Evolutionary conservation across 2,113 vertebrate genomes (phyloP).

Genomic region (Jacana jacana): DNA sequence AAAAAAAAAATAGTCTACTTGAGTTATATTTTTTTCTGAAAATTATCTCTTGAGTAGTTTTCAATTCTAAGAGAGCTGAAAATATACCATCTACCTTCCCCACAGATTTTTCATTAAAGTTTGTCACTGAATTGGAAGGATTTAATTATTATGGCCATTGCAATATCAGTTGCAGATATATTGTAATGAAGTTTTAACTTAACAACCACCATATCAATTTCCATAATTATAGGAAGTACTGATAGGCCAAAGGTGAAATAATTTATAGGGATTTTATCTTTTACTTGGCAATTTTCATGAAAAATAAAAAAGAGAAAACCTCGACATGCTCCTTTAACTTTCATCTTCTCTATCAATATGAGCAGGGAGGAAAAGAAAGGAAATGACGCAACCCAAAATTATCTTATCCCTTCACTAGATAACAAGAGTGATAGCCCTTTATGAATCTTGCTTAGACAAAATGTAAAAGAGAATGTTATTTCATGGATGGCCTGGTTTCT

Average conservation of each 20-base stretch:
- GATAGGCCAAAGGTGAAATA: not conserved
- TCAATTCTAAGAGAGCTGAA: not conserved
- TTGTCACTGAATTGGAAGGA: not conserved
- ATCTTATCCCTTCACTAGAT: not conserved
- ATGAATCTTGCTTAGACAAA: not conserved
- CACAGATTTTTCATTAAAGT: slow-evolving; percentile 18
- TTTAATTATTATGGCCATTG: not conserved
- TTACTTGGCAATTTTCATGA: not conserved
- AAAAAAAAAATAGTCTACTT: no score
- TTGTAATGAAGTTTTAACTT: not conserved
- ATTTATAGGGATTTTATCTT: not conserved
- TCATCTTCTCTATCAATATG: not conserved
- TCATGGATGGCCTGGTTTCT: slow-evolving; percentile 9
- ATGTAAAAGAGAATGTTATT: not conserved
- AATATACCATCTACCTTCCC: not conserved
- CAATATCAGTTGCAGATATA: not conserved
- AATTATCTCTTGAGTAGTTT: not conserved
- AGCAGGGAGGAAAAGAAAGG: not conserved
- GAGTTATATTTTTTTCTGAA: not conserved
- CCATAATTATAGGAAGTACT: not conserved
- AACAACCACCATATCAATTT: not conserved
- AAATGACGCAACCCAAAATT: not conserved
- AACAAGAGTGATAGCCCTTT: not conserved
- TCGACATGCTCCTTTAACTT: not conserved
- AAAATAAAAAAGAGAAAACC: not conserved